Base-by-base conservation (phyloP, 2,888 invertebrate species). In the Germaria angustata region DNA sequence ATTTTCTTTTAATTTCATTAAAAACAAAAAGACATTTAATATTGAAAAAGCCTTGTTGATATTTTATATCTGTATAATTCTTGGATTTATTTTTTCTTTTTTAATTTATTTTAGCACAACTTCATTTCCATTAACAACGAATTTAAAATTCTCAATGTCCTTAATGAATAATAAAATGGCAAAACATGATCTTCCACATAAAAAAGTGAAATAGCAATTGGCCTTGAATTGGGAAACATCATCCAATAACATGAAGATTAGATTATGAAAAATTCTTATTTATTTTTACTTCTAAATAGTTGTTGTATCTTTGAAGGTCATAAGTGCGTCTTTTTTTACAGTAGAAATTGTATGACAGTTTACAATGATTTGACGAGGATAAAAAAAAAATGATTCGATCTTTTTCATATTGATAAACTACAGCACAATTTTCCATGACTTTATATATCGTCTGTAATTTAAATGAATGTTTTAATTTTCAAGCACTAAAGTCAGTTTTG, bases 281-380 rank as follows among this genome's bases (percentile, higher is more conserved):
- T 32, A 22, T 57, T 66, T 49, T 61, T 53, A 5, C 15, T 39
- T 22, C 6, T 2, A 8, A n/a, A n/a, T n/a, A n/a, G n/a, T n/a
- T n/a, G 36, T 49, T 76, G 32, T 15, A 22, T 24, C 17, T 34
- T 65, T 76, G 20, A 76, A 76, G 66, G 75, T 66, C 55, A 66
- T 24, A 36, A 55, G n/a, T 36, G 39, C 39, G n/a, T 49, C 44
- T 2, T 7, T 72, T 22, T 8, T 46, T 7, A 73, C 41, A 73
- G 32, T 20, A 22, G 11, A 15, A 22, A 20, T 22, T 3, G 0
- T 44, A 32, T 17, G 13, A 9, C 4, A n/a, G 1, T 3, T 8
- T 28, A 39, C 53, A 24, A n/a, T n/a, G n/a, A n/a, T n/a, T n/a
- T n/a, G n/a, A n/a, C n/a, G n/a, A n/a, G n/a, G n/a, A n/a, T n/a